phyloP scores from a whole-genome alignment of 2,113 vertebrate genomes.

The Serinus canaria region DNA sequence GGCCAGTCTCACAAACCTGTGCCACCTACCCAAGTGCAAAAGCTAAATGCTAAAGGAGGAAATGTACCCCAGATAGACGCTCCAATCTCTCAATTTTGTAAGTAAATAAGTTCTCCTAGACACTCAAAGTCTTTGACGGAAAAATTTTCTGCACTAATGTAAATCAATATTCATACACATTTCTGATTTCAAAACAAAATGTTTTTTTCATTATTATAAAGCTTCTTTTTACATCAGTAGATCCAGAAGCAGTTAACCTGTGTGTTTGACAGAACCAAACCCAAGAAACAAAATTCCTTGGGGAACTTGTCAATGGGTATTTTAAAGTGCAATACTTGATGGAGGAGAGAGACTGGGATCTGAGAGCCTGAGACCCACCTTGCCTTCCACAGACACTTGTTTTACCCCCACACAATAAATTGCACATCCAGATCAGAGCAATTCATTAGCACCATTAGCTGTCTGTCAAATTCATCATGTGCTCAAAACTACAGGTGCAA shows the following conservation, averaged over 20 bases:
- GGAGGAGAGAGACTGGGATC: constrained; percentile 24
- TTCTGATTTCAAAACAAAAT: constrained; percentile 2
- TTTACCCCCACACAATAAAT: constrained; percentile 2
- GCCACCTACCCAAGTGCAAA: constrained; percentile 97
- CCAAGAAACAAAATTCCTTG: constrained; percentile 21
- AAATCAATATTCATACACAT: background rate
- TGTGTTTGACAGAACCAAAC: constrained; percentile 25
- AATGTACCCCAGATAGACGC: constrained; percentile 93
- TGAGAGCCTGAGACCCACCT: background rate
- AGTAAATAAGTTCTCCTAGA: constrained; percentile 77
- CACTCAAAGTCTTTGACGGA: constrained; percentile 12
- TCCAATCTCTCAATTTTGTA: constrained; percentile 99
- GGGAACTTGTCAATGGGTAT: constrained; percentile 32
- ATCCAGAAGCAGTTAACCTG: constrained; percentile 30
- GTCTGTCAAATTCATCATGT: constrained; percentile 37
- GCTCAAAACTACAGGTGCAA: constrained; percentile 63
- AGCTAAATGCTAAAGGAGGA: constrained; percentile 93
- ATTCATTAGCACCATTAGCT: constrained; percentile 62
- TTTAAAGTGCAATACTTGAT: constrained; percentile 86
- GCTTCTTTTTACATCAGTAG: constrained; percentile 42
- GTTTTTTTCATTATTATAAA: constrained; percentile 10
- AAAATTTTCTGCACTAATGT: constrained; percentile 43
- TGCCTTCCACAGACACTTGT: background rate
- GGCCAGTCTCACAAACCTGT: constrained; percentile 98
- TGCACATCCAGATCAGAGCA: constrained; percentile 21